Evolutionary conservation across 2,888 invertebrate species (phyloP).

Genomic region (Leucoma salicis): DNA sequence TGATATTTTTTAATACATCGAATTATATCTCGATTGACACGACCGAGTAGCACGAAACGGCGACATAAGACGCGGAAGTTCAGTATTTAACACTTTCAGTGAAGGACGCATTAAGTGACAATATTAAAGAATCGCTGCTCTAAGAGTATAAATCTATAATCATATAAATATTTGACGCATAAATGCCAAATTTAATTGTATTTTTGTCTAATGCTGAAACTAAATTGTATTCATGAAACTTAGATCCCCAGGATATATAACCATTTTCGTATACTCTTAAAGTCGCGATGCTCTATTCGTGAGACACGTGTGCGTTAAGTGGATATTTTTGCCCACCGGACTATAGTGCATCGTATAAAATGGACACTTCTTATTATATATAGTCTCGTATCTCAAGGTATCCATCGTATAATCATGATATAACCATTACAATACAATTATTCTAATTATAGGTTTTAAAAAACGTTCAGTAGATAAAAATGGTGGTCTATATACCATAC

Average conservation of each 20-base stretch:
- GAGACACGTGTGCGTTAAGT: constrained; percentile 9
- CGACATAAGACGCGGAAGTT: constrained; percentile 14
- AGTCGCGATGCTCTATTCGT: neutral
- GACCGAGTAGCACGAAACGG: constrained; percentile 18
- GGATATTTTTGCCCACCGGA: constrained; percentile 42
- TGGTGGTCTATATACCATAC: constrained; percentile 53
- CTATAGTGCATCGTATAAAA: constrained; percentile 31
- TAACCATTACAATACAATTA: constrained; percentile 45
- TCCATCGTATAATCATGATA: constrained; percentile 47
- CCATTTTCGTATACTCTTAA: neutral
- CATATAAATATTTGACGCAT: no score
- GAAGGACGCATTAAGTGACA: neutral
- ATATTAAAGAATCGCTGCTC: neutral
- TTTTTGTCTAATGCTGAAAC: no score
- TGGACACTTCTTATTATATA: constrained; percentile 31
- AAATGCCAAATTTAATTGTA: neutral
- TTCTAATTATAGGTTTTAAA: constrained; percentile 44
- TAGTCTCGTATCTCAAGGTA: constrained; percentile 45
- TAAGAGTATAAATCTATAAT: neutral
- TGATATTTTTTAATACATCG: no score
- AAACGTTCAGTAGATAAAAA: constrained; percentile 51
- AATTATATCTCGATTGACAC: no score
- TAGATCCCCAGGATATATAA: no score
- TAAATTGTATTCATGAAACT: no score
- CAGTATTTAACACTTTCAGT: constrained; percentile 13